Evolutionary conservation across 2,797 vertebrate genomes (phyloP).

Genomic region (Esox lucius): DNA sequence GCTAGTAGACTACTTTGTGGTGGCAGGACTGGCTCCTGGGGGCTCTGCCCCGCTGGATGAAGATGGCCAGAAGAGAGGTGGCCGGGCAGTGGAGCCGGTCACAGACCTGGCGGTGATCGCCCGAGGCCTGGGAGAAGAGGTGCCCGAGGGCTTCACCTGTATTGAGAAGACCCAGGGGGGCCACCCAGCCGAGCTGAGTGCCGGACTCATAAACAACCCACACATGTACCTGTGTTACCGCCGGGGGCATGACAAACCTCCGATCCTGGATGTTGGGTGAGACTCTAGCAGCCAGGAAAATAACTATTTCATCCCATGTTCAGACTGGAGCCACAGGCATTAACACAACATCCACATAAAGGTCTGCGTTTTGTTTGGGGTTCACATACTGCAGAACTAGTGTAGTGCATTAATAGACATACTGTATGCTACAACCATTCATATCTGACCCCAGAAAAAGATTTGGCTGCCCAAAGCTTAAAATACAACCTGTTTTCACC

Average conservation of each 20-base stretch:
- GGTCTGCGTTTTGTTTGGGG: not conserved
- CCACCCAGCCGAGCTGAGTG: constrained; percentile 87
- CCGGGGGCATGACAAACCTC: constrained; percentile 84
- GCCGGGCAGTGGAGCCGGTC: constrained; percentile 81
- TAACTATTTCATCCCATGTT: not conserved
- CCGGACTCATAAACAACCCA: constrained; percentile 88
- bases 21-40: constrained; percentile 82
- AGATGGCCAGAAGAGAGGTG: constrained; percentile 70
- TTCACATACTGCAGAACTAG: not conserved
- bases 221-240: constrained; percentile 93
- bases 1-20: constrained; percentile 95
- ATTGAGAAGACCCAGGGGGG: constrained; percentile 86
- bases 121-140: constrained; percentile 87
- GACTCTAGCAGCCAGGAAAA: constrained; percentile 28
- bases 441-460: not conserved
- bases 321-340: not conserved
- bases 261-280: constrained; percentile 89
- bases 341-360: not conserved
- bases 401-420: not conserved
- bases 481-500: too few species aligned
- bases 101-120: constrained; percentile 89
- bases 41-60: constrained; percentile 77
- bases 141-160: constrained; percentile 94
- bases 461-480: not conserved
- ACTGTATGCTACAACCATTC: not conserved